These are phyloP conservation scores for Chaetura pelagica DNA, from an alignment of 2,113 vertebrate species.

Conservation along the genomic window DNA sequence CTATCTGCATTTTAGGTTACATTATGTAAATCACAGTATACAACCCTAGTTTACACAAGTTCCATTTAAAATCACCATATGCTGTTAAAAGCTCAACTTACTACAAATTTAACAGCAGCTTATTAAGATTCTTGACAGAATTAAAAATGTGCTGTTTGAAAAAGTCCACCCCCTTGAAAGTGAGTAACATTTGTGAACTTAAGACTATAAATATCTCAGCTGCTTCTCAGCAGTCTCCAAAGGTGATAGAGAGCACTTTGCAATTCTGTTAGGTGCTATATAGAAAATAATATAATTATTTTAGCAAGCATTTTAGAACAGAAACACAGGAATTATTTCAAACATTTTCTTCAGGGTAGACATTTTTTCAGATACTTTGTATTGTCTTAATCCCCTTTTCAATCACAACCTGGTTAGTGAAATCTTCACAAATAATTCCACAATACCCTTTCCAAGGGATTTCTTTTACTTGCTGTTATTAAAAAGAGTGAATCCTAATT, in stretches of 20 bases:
- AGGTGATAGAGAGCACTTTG: background rate
- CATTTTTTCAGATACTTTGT: background rate
- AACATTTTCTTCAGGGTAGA: background rate
- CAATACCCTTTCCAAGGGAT: background rate
- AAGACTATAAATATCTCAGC: background rate
- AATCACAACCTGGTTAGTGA: background rate
- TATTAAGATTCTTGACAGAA: background rate
- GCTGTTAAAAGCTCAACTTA: background rate
- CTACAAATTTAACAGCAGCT: background rate
- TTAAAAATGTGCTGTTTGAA: background rate
- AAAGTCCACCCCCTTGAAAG: background rate
- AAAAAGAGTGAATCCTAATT: background rate
- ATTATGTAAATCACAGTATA: background rate
- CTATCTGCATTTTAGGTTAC: background rate
- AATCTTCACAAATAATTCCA: background rate
- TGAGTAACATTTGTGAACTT: background rate
- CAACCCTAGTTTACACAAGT: background rate
- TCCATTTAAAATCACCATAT: background rate
- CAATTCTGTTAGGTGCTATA: background rate
- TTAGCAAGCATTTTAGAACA: background rate
- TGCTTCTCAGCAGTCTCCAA: background rate
- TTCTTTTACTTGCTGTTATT: background rate
- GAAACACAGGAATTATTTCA: background rate
- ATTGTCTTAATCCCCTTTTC: background rate
- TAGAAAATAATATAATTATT: background rate